A percentile compares a stretch with the other conserved stretches of the same genome.
Evolutionary conservation across 2,113 vertebrate species (phyloP).

Genomic region (Anarhynchus alexandrinus): DNA sequence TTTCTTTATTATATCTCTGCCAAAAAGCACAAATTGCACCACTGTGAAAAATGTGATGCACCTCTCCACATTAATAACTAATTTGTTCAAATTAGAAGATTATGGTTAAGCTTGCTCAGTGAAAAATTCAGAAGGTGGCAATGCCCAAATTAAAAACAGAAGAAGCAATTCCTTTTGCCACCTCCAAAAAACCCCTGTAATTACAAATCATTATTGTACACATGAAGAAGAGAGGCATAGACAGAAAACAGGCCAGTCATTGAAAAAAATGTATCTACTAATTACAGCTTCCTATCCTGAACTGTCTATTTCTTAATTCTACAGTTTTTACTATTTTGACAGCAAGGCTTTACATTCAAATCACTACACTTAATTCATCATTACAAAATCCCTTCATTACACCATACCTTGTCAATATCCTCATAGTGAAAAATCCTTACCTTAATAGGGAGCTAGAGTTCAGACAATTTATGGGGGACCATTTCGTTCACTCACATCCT

Average conservation of each 20-base stretch:
- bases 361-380: not conserved
- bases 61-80: not conserved
- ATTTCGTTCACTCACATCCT: not conserved
- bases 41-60: not conserved
- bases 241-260: not conserved
- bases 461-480: accelerated
- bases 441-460: not conserved
- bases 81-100: not conserved
- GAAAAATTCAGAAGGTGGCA: not conserved
- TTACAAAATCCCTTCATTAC: not conserved
- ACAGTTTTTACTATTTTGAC: not conserved
- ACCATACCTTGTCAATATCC: not conserved
- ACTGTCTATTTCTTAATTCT: not conserved
- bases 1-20: not conserved
- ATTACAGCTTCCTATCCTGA: not conserved
- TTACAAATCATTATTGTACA: not conserved
- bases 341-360: not conserved
- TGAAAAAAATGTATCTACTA: not conserved
- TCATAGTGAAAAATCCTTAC: accelerated
- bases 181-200: accelerated
- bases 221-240: not conserved
- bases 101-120: not conserved
- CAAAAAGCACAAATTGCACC: not conserved
- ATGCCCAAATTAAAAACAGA: not conserved
- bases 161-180: not conserved